These are phyloP conservation scores for Prunella himalayana DNA, from an alignment of 2,113 vertebrate species.

Conservation along the genomic window DNA sequence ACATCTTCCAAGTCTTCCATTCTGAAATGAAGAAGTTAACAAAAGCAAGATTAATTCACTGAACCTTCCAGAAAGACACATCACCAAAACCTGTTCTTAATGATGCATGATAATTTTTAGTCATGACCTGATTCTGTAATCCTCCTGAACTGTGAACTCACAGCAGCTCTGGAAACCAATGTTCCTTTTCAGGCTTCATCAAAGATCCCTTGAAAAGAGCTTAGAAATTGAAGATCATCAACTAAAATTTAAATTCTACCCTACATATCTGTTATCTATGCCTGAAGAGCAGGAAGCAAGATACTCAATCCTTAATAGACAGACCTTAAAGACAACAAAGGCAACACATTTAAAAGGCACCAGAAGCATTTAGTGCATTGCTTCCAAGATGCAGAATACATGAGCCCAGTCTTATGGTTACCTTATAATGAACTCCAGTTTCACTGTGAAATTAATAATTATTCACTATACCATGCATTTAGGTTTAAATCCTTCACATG, in stretches of 20 bases:
- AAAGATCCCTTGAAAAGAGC: background rate
- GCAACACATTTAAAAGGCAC: background rate
- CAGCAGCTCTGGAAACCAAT: background rate
- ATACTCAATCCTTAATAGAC: background rate
- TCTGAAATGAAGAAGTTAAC: background rate
- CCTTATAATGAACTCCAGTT: background rate
- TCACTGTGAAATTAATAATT: background rate
- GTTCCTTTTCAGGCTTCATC: background rate
- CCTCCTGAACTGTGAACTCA: background rate
- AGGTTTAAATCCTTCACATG: background rate
- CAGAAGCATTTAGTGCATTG: background rate
- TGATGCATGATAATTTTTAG: background rate
- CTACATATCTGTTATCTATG: background rate
- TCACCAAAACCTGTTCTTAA: background rate
- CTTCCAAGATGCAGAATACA: background rate
- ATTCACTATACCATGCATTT: background rate
- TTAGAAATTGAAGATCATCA: background rate
- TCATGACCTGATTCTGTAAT: background rate
- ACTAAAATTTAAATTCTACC: background rate
- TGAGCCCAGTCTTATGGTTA: background rate
- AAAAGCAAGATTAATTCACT: background rate
- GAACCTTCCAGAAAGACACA: background rate
- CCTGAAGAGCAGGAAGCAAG: background rate
- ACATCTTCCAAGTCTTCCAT: background rate
- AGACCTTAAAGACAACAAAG: background rate